phyloP scores from a whole-genome alignment of 2,888 invertebrate species.

The Diarsia dahlii region DNA sequence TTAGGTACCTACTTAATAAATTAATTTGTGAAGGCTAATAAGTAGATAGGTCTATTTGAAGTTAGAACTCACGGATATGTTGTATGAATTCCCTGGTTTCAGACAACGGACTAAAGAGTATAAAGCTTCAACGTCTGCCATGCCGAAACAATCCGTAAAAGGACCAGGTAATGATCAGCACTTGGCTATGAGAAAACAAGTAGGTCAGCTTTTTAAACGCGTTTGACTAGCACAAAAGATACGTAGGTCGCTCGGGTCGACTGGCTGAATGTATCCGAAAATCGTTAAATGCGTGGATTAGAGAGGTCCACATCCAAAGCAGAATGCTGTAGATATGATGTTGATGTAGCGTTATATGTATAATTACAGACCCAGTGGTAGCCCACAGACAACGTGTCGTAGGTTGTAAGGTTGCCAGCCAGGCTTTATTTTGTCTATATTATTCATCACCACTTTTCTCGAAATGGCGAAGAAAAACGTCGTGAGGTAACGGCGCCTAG shows the following conservation, averaged over 20 bases:
- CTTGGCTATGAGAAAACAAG: not conserved
- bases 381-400: not conserved
- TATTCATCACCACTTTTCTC: not conserved
- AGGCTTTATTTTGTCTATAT: not conserved
- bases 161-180: slow-evolving; percentile 31
- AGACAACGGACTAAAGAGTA: slow-evolving; percentile 36
- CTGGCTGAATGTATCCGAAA: not conserved
- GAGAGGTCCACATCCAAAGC: not conserved
- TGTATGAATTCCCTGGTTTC: slow-evolving; percentile 7
- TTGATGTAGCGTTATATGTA: not conserved
- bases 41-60: not conserved
- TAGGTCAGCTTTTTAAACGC: not conserved
- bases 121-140: slow-evolving; percentile 34
- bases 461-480: not conserved
- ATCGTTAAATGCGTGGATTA: not conserved
- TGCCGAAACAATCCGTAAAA: slow-evolving; percentile 13
- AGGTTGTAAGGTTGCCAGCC: not conserved
- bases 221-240: not conserved
- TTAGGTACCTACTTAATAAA: not conserved
- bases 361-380: not conserved
- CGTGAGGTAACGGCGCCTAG: not conserved
- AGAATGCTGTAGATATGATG: not conserved
- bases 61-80: not conserved
- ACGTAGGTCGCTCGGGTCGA: not conserved
- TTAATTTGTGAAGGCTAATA: not conserved